These are phyloP conservation scores for Lasioglossum villosulum DNA, from an alignment of 2,888 invertebrate species.

Conservation along the genomic window DNA sequence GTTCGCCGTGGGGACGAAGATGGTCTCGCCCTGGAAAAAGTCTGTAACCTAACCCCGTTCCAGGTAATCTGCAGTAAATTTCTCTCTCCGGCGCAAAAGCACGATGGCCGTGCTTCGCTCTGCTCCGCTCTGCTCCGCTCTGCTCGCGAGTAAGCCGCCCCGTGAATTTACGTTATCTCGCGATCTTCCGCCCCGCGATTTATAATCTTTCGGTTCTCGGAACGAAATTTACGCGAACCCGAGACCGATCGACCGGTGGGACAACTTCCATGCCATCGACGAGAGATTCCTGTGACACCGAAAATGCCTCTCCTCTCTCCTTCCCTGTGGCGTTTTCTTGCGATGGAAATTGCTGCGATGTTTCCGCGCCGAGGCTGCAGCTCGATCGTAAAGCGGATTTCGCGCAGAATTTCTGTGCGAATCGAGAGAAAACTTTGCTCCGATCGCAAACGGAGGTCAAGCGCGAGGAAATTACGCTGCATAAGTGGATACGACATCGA, in stretches of 20 bases:
- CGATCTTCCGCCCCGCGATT: slow-evolving; percentile 43
- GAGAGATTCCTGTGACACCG: background rate
- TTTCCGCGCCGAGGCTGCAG: background rate
- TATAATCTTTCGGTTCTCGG: slow-evolving; percentile 44
- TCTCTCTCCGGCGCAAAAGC: slow-evolving; percentile 14
- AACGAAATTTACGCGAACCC: slow-evolving; percentile 15
- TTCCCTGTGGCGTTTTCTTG: background rate
- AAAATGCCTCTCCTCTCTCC: background rate
- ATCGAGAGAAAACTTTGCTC: background rate
- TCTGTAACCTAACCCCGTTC: slow-evolving; percentile 25
- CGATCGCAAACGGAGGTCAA: background rate
- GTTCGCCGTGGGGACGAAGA: slow-evolving; percentile 26
- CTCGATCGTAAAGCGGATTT: slow-evolving; percentile 5
- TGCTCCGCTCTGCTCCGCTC: background rate
- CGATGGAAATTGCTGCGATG: slow-evolving; percentile 7
- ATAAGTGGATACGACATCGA: background rate
- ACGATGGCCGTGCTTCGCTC: slow-evolving; percentile 13
- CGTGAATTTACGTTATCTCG: slow-evolving; percentile 54
- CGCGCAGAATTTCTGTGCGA: slow-evolving; percentile 8
- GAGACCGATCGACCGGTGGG: slow-evolving; percentile 11
- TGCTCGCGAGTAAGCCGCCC: slow-evolving; percentile 26
- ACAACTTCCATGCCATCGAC: slow-evolving; percentile 12
- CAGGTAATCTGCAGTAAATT: slow-evolving; percentile 68
- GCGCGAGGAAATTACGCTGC: background rate
- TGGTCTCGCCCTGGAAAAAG: slow-evolving; percentile 31